Evolutionary conservation across 1,140 invertebrate genomes (phyloP).

Genomic region (Neodiprion pinetum): DNA sequence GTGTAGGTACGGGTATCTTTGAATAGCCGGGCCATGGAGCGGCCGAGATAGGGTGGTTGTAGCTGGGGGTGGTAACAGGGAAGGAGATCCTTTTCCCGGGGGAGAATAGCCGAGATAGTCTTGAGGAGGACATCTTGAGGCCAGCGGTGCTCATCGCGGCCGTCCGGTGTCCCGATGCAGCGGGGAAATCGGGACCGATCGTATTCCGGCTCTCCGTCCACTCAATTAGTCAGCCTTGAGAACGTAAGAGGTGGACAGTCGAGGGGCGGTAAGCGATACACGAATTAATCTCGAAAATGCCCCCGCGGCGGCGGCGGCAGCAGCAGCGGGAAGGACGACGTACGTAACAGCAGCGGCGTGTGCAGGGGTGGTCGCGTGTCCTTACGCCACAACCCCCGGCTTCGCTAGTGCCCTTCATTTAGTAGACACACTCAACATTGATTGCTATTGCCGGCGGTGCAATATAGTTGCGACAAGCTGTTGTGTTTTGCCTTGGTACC

Average conservation of each 20-base stretch:
- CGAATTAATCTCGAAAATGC: slow-evolving; percentile 58
- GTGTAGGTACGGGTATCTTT: slow-evolving; percentile 44
- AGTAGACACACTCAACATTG: slow-evolving; percentile 31
- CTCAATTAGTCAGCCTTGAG: background rate
- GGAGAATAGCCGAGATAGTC: slow-evolving; percentile 59
- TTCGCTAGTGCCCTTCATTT: slow-evolving; percentile 33
- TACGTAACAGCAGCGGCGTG: background rate
- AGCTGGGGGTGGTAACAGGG: slow-evolving; percentile 32
- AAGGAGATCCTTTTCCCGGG: slow-evolving; percentile 51
- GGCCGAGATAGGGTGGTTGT: slow-evolving; percentile 59
- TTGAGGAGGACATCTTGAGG: slow-evolving; percentile 58
- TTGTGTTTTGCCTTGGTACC: background rate
- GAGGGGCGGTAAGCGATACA: slow-evolving; percentile 33
- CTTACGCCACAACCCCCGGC: slow-evolving; percentile 20
- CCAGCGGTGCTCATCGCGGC: slow-evolving; percentile 47
- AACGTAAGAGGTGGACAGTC: background rate
- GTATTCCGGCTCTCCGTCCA: background rate
- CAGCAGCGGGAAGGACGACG: slow-evolving; percentile 28
- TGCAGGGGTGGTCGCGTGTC: background rate
- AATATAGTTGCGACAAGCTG: slow-evolving; percentile 5
- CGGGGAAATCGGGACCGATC: no score
- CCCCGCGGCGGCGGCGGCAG: slow-evolving; percentile 38
- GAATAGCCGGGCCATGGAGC: slow-evolving; percentile 57
- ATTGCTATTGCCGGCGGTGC: slow-evolving; percentile 14
- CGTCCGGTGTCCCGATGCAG: background rate